These are phyloP conservation scores for Drosophila miranda DNA, from an alignment of 1,140 invertebrate genomes.

Conservation along the genomic window DNA sequence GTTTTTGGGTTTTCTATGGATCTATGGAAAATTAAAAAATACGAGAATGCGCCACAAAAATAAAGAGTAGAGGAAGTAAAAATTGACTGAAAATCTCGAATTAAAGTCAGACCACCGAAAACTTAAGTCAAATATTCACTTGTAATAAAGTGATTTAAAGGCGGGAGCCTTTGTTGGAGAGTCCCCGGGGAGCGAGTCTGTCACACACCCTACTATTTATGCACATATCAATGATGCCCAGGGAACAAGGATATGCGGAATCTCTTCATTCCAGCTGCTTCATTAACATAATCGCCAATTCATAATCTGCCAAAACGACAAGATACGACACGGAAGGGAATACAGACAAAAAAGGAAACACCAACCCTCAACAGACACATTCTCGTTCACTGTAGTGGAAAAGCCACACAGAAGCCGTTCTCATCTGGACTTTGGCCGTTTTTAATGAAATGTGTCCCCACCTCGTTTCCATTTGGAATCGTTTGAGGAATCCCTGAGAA, in stretches of 20 bases:
- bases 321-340: background rate
- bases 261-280: constrained; percentile 35
- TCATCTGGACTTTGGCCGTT: background rate
- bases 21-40: constrained; percentile 7
- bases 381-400: background rate
- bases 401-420: background rate
- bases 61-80: constrained; percentile 6
- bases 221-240: constrained; percentile 51
- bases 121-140: constrained; percentile 10
- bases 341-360: constrained; percentile 28
- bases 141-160: constrained; percentile 21
- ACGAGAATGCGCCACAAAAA: constrained; percentile 20
- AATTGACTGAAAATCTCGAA: constrained; percentile 32
- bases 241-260: background rate
- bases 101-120: constrained; percentile 27
- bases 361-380: background rate
- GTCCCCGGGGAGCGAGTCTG: background rate
- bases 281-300: constrained; percentile 78
- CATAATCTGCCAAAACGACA: constrained; percentile 55
- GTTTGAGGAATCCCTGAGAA: constrained; percentile 2
- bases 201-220: constrained; percentile 36
- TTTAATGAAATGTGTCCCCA: constrained; percentile 34
- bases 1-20: constrained; percentile 5
- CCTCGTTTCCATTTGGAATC: background rate
- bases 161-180: background rate